Base-by-base conservation (phyloP, 2,797 vertebrate genomes). In the Xiphorhynchus erythropygius region DNA sequence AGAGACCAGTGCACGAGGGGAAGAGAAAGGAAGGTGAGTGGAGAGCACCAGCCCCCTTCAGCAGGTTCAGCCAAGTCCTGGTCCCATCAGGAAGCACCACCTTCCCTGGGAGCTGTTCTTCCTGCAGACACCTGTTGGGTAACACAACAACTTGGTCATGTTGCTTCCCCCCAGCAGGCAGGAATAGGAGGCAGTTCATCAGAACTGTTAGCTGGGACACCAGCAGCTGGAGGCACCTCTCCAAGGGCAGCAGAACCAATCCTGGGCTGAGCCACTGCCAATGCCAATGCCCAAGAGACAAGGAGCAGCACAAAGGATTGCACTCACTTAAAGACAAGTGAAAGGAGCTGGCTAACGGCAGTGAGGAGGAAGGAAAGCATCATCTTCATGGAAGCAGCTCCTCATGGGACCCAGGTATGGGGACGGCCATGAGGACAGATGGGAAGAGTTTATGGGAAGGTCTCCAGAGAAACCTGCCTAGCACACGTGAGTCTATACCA, bases 281-380 rank as follows among this genome's bases (percentile, higher is more conserved):
- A 9, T 1, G 0, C 5, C 30, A 22, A 9, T 1, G 18, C 42
- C 49, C 1, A 1, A 27, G 30, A 32, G n/a, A 32, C 44, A n/a
- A 56, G 30, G 22, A 55, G 35, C 84, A 55, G 84, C 70, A 55
- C 41, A 28, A 63, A 32, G 41, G n/a, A 19, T 2, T 8, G 13
- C 0, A 1, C n/a, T 16, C 18, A 7, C n/a, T 9, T 52, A 42
- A 52, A 62, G 42, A 71, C 52, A 57, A 25, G 32, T 7, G 19
- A 59, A 62, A 79, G 57, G 47, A 79, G 41, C 33, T 25, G 33
- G 28, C 18, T 63, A 41, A 28, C 0, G 0, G 53, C 52, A 33
- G 24, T 0, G 18, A 88, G 65, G 35, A 87, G 30, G 33, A 69
- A 56, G 37, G n/a, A 47, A 35, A 84, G 42, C 62, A 44, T n/a